Evolutionary conservation across 2,888 invertebrate species (phyloP).

Genomic region (Euplexia lucipara): DNA sequence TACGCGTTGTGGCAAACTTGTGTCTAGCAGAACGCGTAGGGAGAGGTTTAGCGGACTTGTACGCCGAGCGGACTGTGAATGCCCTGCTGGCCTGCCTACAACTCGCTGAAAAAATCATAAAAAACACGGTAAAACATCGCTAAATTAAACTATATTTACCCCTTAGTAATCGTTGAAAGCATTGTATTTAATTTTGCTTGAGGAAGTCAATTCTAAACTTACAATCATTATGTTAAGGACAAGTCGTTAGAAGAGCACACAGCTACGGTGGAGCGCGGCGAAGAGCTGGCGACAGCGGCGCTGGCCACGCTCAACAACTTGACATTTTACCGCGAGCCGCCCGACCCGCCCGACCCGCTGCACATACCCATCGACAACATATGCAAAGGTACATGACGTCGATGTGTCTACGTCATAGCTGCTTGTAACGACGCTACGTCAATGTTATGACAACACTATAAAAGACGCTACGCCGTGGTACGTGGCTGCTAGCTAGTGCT

Average conservation of each 20-base stretch:
- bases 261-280: constrained; percentile 82
- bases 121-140: constrained; percentile 56
- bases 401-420: too few relatives aligned
- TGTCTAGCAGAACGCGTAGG: constrained; percentile 95
- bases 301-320: constrained; percentile 96
- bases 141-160: too few relatives aligned
- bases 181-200: background rate
- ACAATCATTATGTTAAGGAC: constrained; percentile 46
- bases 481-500: background rate
- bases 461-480: background rate
- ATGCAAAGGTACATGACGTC: constrained; percentile 81
- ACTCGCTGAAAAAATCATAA: constrained; percentile 74
- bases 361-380: constrained; percentile 95
- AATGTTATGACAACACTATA: background rate
- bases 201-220: background rate
- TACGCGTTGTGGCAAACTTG: constrained; percentile 96
- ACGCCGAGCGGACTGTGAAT: constrained; percentile 83
- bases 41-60: constrained; percentile 89
- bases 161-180: too few relatives aligned
- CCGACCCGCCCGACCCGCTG: constrained; percentile 91
- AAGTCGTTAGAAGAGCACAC: constrained; percentile 62
- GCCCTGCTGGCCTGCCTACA: constrained; percentile 81
- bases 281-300: constrained; percentile 94
- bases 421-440: background rate
- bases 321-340: constrained; percentile 93